Evolutionary conservation across 92 coral and sea anemone genomes (phyloP).

Genomic region (Phenganax subtilis): DNA sequence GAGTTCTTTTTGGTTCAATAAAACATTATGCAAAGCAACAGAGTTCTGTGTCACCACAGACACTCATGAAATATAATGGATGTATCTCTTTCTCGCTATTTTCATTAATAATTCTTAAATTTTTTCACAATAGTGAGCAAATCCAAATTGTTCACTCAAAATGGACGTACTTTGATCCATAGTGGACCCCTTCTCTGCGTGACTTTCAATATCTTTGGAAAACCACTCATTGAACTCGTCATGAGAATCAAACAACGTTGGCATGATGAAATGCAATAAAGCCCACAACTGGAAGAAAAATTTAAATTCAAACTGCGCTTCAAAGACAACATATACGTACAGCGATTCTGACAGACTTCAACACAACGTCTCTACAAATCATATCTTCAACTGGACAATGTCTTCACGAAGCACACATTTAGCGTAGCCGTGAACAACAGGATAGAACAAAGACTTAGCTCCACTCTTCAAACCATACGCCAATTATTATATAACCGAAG

Average conservation of each 20-base stretch:
- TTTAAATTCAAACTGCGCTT: not conserved
- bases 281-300: slow-evolving; percentile 75
- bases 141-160: not conserved
- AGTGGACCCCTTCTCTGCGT: slow-evolving; percentile 87
- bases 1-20: not conserved
- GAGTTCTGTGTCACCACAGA: too few species aligned
- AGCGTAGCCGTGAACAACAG: not conserved
- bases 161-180: slow-evolving; percentile 81
- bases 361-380: not conserved
- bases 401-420: not conserved
- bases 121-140: not conserved
- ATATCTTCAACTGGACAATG: not conserved
- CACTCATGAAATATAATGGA: too few species aligned
- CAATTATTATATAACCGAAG: too few species aligned
- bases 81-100: too few species aligned
- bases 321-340: too few species aligned
- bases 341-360: not conserved
- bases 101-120: too few species aligned
- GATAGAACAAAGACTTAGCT: not conserved
- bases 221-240: slow-evolving; percentile 99
- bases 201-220: slow-evolving; percentile 92
- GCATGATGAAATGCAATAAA: slow-evolving; percentile 93
- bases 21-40: too few species aligned
- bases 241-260: slow-evolving; percentile 89
- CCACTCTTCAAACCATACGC: too few species aligned